Evolutionary conservation across 2,797 vertebrate species (phyloP), one percentile per base, ranked within the genome.

Genomic region (Neosalanx taihuensis): DNA sequence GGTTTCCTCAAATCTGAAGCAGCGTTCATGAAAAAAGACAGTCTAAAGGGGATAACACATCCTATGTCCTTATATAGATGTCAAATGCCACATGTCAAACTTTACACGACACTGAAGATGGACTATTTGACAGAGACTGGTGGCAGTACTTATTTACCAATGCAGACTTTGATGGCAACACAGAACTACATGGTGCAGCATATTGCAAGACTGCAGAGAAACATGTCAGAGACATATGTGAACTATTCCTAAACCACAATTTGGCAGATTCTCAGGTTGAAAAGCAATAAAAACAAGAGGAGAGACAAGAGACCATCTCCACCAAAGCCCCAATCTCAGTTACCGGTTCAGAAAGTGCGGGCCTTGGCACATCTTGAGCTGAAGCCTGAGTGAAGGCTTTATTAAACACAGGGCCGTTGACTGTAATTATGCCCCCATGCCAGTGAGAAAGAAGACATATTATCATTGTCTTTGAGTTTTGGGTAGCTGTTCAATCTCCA

Each of bases 321-420:
- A 17, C 31, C 12, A 12, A n/a, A 64, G 62, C 61, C 13, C 30
- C 41, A 46, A 46, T 46, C 10, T 46, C 3, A 46, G 41, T 37
- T 37, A 37, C 26, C 20, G 7, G 57, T 6, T 60, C 12, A 37
- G 5, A 83, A 77, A 77, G 69, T 76, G 56, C 74, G 59, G 71
- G 69, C 67, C 71, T 64, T 68, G 71, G 78, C 67, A 71, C 79
- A 83, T 76, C 65, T 72, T 70, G 72, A 26, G 62, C 73, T 58
- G 65, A 69, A 73, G 66, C 37, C 53, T 4, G 15, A 59, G 63
- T 78, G 20, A 72, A 56, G 72, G 74, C 69, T 58, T 70, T 78
- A 81, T 83, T 83, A 78, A 77, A 76, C 51, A 56, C 51, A n/a
- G 72, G 69, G 57, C 67, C 69, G 76, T 83, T 76, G 76, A 79